Evolutionary conservation across 2,888 invertebrate genomes (phyloP), one percentile per base, ranked within the genome.

Genomic region (Eupithecia vulgata): DNA sequence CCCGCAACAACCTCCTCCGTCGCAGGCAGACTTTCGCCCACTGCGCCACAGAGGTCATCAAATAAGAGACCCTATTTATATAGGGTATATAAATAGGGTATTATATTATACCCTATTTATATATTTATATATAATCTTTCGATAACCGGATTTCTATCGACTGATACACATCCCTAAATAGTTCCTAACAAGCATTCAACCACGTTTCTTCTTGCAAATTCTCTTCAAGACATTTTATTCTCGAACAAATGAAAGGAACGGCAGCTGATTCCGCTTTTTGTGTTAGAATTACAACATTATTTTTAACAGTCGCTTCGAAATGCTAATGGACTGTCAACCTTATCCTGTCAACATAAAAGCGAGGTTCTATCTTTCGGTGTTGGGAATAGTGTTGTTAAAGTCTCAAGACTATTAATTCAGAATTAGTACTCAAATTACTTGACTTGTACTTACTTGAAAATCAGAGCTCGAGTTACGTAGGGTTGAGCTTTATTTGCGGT

Each of bases 161-260:
- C 68, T 17, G 8, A 66, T 8, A 45, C 52, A 64, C 84, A 82
- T 61, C 89, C 64, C 86, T 87, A 87, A 67, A 80, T 67, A 79
- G 79, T 80, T 84, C 84, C 85, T 87, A 88, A 88, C 86, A 90
- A 88, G 83, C 83, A 89, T 87, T 87, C 86, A 90, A 91, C 91
- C 89, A 88, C 90, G 90, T 91, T 79, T 90, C 88, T 88, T 88
- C 87, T 90, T 85, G 93, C 91, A 83, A 92, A 92, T 91, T 88
- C 88, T 85, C 85, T 87, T 90, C 82, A 87, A 91, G 90, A 90
- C 84, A 88, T 90, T 88, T 90, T 91, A 87, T 87, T 87, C 73
- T 75, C 78, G 71, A 74, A 71, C 89, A 87, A 90, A 92, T 89
- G 90, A 90, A 87, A 83, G 83, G 77, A 82, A 81, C 84, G 88